Evolutionary conservation across 2,888 invertebrate species (phyloP).

Genomic region (Chrysolina americana): DNA sequence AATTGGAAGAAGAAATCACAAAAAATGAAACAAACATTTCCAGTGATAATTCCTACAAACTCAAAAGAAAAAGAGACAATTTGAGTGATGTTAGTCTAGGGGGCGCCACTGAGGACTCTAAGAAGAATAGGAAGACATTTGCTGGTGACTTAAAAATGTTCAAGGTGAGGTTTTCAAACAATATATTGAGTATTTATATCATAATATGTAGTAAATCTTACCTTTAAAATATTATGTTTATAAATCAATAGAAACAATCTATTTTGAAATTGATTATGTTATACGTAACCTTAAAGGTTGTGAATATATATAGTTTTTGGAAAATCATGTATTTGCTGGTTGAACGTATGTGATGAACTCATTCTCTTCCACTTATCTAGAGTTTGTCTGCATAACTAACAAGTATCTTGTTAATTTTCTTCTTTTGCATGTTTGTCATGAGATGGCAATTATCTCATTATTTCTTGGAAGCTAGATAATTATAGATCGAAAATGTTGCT

Average conservation of each 20-base stretch:
- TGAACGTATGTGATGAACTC: too few relatives aligned
- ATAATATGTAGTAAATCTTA: not conserved
- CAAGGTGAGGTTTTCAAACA: slow-evolving; percentile 51
- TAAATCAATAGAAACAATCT: not conserved
- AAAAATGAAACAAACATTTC: slow-evolving; percentile 44
- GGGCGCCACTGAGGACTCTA: slow-evolving; percentile 53
- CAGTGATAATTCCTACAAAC: slow-evolving; percentile 36
- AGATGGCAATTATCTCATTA: too few relatives aligned
- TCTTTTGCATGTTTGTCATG: too few relatives aligned
- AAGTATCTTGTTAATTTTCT: not conserved
- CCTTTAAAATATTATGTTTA: not conserved
- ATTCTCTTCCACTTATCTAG: not conserved
- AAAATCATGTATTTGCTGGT: slow-evolving; percentile 3
- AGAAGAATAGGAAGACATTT: slow-evolving; percentile 51
- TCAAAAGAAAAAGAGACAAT: slow-evolving; percentile 57
- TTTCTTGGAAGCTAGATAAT: too few relatives aligned
- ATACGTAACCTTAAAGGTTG: slow-evolving; percentile 15
- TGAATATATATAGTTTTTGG: slow-evolving; percentile 1
- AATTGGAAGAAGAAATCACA: slow-evolving; percentile 59
- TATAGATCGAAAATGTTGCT: not conserved
- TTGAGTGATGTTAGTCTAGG: slow-evolving; percentile 51
- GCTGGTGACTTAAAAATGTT: slow-evolving; percentile 53
- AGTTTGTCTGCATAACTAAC: not conserved
- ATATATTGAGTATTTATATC: not conserved
- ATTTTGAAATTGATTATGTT: slow-evolving; percentile 3